phyloP scores from a whole-genome alignment of 2,797 vertebrate genomes.

The Clarias pachynema region DNA sequence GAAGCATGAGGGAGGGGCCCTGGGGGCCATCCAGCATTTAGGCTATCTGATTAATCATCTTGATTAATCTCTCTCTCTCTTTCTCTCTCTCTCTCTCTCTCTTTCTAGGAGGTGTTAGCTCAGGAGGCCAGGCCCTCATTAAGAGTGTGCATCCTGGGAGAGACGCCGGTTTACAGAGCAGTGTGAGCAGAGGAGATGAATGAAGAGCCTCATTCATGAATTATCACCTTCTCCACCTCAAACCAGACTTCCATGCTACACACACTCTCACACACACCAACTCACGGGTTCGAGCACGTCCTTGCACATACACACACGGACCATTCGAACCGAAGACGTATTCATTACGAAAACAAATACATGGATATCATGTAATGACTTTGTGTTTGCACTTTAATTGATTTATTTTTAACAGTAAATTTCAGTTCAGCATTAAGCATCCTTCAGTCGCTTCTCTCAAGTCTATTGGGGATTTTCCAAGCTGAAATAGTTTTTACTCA shows the following conservation, averaged over 20 bases:
- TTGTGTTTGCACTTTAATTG: background rate
- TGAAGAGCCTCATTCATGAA: conserved; percentile 52
- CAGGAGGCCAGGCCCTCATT: conserved; percentile 52
- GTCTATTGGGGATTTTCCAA: conserved; percentile 44
- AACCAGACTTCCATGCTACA: conserved; percentile 12
- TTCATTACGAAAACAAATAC: conserved; percentile 15
- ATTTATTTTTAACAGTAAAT: background rate
- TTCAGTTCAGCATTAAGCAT: conserved; percentile 21
- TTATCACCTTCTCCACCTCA: conserved; percentile 51
- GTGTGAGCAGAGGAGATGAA: conserved; percentile 47
- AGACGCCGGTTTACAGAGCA: conserved; percentile 44
- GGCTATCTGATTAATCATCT: conserved; percentile 61
- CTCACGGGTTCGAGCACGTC: background rate
- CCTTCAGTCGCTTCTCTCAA: conserved; percentile 37
- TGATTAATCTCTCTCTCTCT: conserved; percentile 36
- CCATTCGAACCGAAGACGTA: background rate
- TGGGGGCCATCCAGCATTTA: conserved; percentile 51
- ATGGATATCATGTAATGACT: background rate
- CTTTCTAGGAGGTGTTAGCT: conserved; percentile 49
- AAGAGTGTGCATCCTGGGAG: conserved; percentile 45
- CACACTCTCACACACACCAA: conserved; percentile 9
- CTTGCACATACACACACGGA: background rate
- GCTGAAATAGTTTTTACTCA: conserved; percentile 47
- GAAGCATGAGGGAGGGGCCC: conserved; percentile 47
- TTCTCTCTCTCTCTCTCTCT: conserved; percentile 24